phyloP scores from a whole-genome alignment of 1,140 invertebrate species.

The Scaptodrosophila lebanonensis region DNA sequence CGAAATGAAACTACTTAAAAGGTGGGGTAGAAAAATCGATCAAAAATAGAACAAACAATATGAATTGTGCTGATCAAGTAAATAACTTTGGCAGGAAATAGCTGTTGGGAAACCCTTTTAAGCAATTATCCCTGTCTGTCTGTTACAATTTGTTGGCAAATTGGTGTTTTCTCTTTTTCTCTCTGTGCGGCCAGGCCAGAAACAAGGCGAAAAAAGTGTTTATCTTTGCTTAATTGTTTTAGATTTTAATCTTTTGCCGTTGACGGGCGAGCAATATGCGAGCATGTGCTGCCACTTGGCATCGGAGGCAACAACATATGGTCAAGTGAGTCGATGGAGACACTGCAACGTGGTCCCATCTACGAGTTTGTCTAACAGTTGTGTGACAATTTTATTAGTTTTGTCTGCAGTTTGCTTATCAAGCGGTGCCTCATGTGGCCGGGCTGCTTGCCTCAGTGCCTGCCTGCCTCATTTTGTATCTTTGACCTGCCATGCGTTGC shows the following conservation, averaged over 20 bases:
- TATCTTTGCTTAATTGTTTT: conserved; percentile 64
- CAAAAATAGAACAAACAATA: too few species aligned
- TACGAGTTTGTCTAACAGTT: conserved; percentile 27
- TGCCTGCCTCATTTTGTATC: conserved; percentile 42
- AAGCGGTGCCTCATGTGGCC: conserved; percentile 21
- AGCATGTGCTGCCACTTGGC: conserved; percentile 8
- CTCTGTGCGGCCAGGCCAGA: not conserved
- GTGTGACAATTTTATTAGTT: conserved; percentile 68
- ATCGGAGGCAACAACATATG: conserved; percentile 38
- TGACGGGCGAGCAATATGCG: conserved; percentile 51
- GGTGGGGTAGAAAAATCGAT: too few species aligned
- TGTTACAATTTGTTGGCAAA: conserved; percentile 10
- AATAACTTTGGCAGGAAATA: too few species aligned
- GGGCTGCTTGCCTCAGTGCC: too few species aligned
- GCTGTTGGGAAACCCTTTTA: too few species aligned
- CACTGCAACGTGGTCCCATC: not conserved
- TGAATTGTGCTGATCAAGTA: too few species aligned
- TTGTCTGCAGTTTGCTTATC: conserved; percentile 13
- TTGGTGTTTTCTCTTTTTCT: conserved; percentile 11
- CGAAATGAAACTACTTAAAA: too few species aligned
- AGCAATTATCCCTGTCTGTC: not conserved
- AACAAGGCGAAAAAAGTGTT: conserved; percentile 31
- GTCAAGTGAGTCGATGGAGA: conserved; percentile 7
- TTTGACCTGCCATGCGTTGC: conserved; percentile 51
- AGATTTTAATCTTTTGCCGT: conserved; percentile 56